Evolutionary conservation across 2,113 vertebrate genomes (phyloP), one percentile per base, ranked within the genome.

Genomic region (Quiscalus mexicanus): DNA sequence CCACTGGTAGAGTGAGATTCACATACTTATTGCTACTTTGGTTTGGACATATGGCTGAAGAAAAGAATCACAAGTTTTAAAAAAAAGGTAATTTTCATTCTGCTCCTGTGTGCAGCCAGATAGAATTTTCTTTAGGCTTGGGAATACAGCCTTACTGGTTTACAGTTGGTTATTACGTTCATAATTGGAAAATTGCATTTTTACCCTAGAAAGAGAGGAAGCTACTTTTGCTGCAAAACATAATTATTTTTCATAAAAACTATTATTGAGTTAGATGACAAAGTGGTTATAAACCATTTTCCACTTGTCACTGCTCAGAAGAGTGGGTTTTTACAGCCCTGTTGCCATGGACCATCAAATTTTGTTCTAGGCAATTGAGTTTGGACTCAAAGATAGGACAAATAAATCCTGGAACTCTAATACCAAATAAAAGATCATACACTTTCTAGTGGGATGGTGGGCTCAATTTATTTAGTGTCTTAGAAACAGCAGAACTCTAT

Each of bases 161-260:
- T 95, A 56, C 52, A 81, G 60, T 89, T 92, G 73, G 56, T 92
- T 95, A 95, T 96, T 89, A 77, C 78, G 56, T 94, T 94, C 52
- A 45, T 96, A 92, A 92, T 84, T 94, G 77, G 84, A 89, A 94
- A 93, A 95, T 84, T 92, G n/a, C 77, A 44, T 85, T 91, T 92
- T 94, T 89, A 73, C 58, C 10, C 41, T 89, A 87, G 60, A 94
- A 97, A 70, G 87, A 78, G 76, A 87, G 74, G 93, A 96, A 95
- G 93, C 81, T 92, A 65, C 87, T 93, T 97, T 93, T 92, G 56
- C 89, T 93, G 84, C 74, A 89, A 94, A 95, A 67, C 75, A 50
- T 89, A 95, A 94, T 96, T 91, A 91, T 95, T 95, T 94, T 97
- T 93, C 56, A 79, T 90, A 64, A 93, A 91, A 91, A 60, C 73